Evolutionary conservation across 2,113 vertebrate genomes (phyloP).

Genomic region (Lonchura striata): DNA sequence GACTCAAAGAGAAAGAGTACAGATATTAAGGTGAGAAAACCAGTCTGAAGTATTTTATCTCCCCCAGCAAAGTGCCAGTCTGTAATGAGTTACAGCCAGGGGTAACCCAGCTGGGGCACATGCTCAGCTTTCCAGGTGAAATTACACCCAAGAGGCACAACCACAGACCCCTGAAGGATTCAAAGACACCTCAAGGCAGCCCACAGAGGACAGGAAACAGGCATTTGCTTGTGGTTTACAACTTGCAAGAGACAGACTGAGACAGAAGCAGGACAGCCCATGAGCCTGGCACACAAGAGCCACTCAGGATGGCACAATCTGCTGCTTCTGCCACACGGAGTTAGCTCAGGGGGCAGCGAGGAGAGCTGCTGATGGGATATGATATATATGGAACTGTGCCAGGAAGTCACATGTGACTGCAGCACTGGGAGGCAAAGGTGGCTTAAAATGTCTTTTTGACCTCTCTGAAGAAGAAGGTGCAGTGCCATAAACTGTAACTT

Average conservation of each 20-base stretch:
- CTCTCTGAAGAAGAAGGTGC: neutral
- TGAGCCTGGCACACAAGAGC: neutral
- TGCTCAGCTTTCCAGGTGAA: neutral
- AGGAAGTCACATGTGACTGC: neutral
- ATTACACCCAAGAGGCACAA: neutral
- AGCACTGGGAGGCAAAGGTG: neutral
- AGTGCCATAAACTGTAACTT: neutral
- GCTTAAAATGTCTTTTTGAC: neutral
- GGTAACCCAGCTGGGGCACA: neutral
- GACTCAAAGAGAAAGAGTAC: neutral
- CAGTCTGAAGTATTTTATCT: neutral
- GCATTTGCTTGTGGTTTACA: neutral
- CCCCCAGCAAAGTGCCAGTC: neutral
- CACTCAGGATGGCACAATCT: conserved; percentile 32
- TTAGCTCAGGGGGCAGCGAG: neutral
- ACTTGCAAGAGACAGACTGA: conserved; percentile 6
- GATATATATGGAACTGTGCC: neutral
- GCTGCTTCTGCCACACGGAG: neutral
- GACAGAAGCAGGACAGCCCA: neutral
- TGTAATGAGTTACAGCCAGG: neutral
- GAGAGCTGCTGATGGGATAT: neutral
- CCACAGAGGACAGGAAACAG: neutral
- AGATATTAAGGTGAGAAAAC: neutral
- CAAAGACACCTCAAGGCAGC: neutral
- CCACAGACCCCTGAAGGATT: neutral